Conservation (phyloP, 2,888 invertebrate genomes). For the Apodemia mormo region DNA sequence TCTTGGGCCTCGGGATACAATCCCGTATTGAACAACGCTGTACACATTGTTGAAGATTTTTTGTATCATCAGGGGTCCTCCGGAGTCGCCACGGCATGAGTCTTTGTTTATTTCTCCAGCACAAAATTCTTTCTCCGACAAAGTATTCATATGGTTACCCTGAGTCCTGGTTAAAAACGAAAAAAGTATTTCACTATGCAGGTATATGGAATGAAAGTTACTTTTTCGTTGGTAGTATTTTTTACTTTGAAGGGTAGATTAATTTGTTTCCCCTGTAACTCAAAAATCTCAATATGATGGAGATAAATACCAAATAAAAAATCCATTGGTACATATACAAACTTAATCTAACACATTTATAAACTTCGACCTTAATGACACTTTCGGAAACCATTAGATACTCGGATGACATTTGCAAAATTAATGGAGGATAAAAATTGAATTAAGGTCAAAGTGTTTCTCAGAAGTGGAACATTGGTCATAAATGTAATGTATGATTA, state of each 20-base stretch:
- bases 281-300: too few species aligned
- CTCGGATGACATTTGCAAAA: too few species aligned
- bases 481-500: too few species aligned
- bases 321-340: too few species aligned
- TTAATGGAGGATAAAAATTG: too few species aligned
- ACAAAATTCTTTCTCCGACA: constrained; percentile 44
- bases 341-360: neutral
- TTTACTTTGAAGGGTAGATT: too few species aligned
- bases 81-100: constrained; percentile 85
- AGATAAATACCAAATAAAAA: too few species aligned
- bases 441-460: too few species aligned
- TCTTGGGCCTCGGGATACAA: constrained; percentile 44
- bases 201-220: neutral
- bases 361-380: neutral
- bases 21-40: constrained; percentile 45
- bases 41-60: constrained; percentile 22
- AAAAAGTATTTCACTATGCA: neutral
- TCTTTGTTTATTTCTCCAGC: constrained; percentile 71
- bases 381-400: neutral
- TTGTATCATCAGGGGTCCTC: constrained; percentile 81
- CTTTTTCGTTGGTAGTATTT: too few species aligned
- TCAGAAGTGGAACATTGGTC: too few species aligned
- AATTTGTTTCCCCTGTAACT: too few species aligned
- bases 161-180: neutral
- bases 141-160: neutral